Evolutionary conservation across 2,113 vertebrate species (phyloP), one percentile per base, ranked within the genome.

Genomic region (Athene cunicularia): DNA sequence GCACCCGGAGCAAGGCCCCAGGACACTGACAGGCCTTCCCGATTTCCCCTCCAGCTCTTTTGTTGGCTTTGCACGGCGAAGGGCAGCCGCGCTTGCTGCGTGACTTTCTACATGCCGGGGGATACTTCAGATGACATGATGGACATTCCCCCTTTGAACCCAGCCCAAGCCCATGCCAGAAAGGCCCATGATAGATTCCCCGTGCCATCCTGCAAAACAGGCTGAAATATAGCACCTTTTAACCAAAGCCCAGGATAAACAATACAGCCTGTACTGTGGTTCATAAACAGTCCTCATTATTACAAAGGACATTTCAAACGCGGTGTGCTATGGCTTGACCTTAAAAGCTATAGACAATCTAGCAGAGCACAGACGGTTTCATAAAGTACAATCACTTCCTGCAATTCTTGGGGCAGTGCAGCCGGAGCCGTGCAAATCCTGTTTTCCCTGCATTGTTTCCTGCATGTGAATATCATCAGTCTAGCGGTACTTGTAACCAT

Each of bases 321-420:
- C 94, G 86, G 88, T 94, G 95, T 97, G 98, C 98, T 98, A 98
- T 26, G 45, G 97, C 96, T 98, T 98, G 97, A 98, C 98, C 98
- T 98, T 98, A 98, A 98, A 96, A 98, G 97, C 87, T 98, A 98
- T 99, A 99, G 99, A 99, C 99, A 99, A 98, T 99, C 98, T 99
- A 98, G 97, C 56, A 41, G 99, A 98, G 99, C 99, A 99, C 98
- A 98, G 98, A 98, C 98, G 98, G 98, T 99, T 99, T 99, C 99
- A 99, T 99, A 98, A 99, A 99, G 99, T 99, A 99, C 99, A 99
- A 99, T 99, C 99, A 99, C 99, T 99, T 99, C 99, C 99, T 99
- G 98, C 99, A 99, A 99, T 99, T 99, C 99, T 99, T 99, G 98
- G 98, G 98, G 98, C 98, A 98, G 99, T 96, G 98, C 96, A 98